Base-by-base conservation (phyloP, 2,113 vertebrate species). In the Pyrgilauda ruficollis region DNA sequence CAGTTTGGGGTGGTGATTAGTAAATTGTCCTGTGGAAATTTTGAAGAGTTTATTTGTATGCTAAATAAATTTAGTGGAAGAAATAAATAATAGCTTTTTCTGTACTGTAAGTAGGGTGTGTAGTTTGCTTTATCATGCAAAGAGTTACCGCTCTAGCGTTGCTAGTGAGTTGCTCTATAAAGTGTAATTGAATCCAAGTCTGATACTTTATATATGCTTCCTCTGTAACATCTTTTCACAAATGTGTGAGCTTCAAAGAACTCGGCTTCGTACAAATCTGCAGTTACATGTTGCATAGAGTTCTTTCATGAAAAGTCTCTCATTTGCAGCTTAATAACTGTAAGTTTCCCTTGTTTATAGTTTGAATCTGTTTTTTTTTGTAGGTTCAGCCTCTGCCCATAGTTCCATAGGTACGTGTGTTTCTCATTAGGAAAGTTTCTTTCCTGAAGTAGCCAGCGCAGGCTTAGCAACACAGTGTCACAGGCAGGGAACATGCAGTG, bases 121-220 rank as follows among this genome's bases (percentile, higher is more conserved):
- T 59, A 63, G 84, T 83, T 86, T 80, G 33, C 63, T 83, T 87
- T 91, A 50, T 86, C 49, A 28, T 61, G 35, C 67, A 47, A 68
- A 85, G 52, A 68, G n/a, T 84, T 88, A 44, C 0, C 2, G 15
- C 30, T 55, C 21, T 49, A 23, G 14, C 7, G 6, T 85, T 86
- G 72, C 59, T 88, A 35, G 85, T 70, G 68, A 84, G 79, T 83
- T 93, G 52, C 76, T 93, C 61, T 74, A 0, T 17, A 7, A 80
- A 59, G 55, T 92, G 73, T 67, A 90, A 68, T 89, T 88, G 72
- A 90, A 93, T 86, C 75, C 56, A 87, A 90, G 35, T 47, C 41
- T 5, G 61, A n/a, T 91, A 74, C 68, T 84, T 85, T 88, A 59
- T 94, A 74, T 89, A 46, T 49, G 7, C 13, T 84, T 77, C 27